A percentile compares a stretch with the other conserved stretches of the same genome.
phyloP scores from a whole-genome alignment of 2,888 invertebrate genomes.

The Prionchulus punctatus region DNA sequence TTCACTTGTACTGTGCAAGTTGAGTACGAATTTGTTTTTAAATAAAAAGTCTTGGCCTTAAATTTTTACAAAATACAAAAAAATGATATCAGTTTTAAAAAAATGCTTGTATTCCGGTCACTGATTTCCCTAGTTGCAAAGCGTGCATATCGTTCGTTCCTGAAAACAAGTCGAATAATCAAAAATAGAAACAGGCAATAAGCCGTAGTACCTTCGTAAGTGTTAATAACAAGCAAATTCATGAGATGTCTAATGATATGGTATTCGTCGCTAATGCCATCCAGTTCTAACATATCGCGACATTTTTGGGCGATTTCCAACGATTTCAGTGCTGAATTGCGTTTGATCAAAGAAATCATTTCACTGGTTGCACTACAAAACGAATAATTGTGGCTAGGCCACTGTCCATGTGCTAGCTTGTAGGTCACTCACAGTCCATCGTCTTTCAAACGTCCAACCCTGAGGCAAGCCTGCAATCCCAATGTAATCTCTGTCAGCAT shows the following conservation, averaged over 20 bases:
- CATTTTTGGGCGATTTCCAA: slow-evolving; percentile 69
- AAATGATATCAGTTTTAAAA: too few relatives aligned
- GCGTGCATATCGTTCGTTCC: too few relatives aligned
- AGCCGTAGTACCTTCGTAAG: slow-evolving; percentile 95
- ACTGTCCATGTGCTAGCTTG: neutral
- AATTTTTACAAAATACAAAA: too few relatives aligned
- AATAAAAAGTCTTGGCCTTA: too few relatives aligned
- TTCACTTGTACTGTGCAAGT: too few relatives aligned
- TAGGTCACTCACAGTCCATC: slow-evolving; percentile 45
- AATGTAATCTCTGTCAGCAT: slow-evolving; percentile 84
- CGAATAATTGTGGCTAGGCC: neutral
- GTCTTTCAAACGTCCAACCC: slow-evolving; percentile 61
- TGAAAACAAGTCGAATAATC: too few relatives aligned
- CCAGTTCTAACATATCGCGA: slow-evolving; percentile 90
- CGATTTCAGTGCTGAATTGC: slow-evolving; percentile 85
- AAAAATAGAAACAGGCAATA: too few relatives aligned
- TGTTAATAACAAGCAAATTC: slow-evolving; percentile 93
- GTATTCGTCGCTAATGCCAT: slow-evolving; percentile 93
- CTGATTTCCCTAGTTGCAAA: too few relatives aligned
- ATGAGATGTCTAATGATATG: slow-evolving; percentile 87
- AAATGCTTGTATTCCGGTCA: too few relatives aligned
- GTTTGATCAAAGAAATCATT: slow-evolving; percentile 85
- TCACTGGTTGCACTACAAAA: slow-evolving; percentile 52
- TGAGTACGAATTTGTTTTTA: too few relatives aligned
- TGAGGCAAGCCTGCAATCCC: slow-evolving; percentile 68